phyloP scores from a whole-genome alignment of 1,140 invertebrate species.

The Saccostrea glomerata region DNA sequence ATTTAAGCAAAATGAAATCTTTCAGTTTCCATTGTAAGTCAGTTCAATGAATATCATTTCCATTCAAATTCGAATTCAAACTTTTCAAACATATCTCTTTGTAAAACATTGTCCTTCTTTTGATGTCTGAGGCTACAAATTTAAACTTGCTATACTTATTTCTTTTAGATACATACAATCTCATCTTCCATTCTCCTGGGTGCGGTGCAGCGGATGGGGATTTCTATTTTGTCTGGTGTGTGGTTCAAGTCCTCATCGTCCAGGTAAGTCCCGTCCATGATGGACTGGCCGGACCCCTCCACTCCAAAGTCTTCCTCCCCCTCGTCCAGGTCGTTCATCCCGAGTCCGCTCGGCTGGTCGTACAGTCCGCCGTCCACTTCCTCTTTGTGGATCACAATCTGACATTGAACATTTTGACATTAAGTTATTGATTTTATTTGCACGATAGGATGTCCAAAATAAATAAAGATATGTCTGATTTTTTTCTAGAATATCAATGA shows the following conservation, averaged over 20 bases:
- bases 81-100: no score
- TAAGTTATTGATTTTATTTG: no score
- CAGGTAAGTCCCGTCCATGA: conserved; percentile 26
- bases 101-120: no score
- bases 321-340: conserved; percentile 18
- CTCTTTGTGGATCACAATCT: conserved; percentile 34
- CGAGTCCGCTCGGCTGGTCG: conserved; percentile 9
- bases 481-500: no score
- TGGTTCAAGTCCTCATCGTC: conserved; percentile 42
- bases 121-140: no score
- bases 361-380: background rate
- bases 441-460: no score
- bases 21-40: no score
- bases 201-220: conserved; percentile 12
- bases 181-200: background rate
- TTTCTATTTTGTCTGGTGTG: background rate
- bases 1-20: no score
- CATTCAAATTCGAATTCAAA: no score
- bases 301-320: conserved; percentile 5
- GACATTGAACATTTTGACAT: no score
- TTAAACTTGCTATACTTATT: background rate
- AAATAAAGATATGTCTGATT: no score
- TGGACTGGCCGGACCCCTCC: background rate
- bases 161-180: background rate
- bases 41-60: no score